Evolutionary conservation across 2,888 invertebrate species (phyloP).

Genomic region (Scaptomyza cyrtandrae): DNA sequence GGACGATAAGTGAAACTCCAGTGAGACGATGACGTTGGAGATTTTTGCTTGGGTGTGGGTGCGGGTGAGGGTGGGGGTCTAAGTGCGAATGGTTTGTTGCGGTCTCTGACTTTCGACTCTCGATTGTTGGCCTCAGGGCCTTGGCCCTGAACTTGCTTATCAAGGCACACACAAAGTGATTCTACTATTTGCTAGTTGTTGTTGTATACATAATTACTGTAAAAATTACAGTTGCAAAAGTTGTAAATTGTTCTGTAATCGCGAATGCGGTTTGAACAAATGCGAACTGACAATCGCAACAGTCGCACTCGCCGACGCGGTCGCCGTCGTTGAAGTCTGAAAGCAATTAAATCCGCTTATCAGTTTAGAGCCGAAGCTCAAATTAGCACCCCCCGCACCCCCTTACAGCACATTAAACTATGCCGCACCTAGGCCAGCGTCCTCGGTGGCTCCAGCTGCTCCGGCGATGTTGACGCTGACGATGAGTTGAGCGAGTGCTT

Average conservation of each 20-base stretch:
- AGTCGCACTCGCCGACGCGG: neutral
- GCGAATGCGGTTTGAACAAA: constrained; percentile 59
- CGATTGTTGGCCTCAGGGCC: constrained; percentile 18
- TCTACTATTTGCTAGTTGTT: constrained; percentile 20
- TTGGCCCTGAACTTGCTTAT: constrained; percentile 75
- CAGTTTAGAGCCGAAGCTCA: constrained; percentile 64
- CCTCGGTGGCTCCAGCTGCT: constrained; percentile 49
- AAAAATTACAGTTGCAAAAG: constrained; percentile 72
- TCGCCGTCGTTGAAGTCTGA: constrained; percentile 7
- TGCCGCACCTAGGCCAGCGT: constrained; percentile 31
- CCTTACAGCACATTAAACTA: neutral
- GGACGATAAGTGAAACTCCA: constrained; percentile 46
- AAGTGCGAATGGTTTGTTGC: constrained; percentile 19
- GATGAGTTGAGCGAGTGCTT: constrained; percentile 15
- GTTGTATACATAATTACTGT: constrained; percentile 64
- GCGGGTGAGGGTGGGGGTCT: neutral
- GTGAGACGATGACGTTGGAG: constrained; percentile 2
- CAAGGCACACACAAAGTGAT: constrained; percentile 50
- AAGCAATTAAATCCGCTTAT: constrained; percentile 76
- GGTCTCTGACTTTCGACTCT: constrained; percentile 25
- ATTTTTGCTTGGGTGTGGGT: neutral
- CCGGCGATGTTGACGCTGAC: constrained; percentile 1
- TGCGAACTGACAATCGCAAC: constrained; percentile 58
- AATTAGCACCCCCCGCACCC: constrained; percentile 62
- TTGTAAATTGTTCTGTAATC: constrained; percentile 56